phyloP scores from a whole-genome alignment of 1,140 invertebrate species.

The Lepeophtheirus salmonis region DNA sequence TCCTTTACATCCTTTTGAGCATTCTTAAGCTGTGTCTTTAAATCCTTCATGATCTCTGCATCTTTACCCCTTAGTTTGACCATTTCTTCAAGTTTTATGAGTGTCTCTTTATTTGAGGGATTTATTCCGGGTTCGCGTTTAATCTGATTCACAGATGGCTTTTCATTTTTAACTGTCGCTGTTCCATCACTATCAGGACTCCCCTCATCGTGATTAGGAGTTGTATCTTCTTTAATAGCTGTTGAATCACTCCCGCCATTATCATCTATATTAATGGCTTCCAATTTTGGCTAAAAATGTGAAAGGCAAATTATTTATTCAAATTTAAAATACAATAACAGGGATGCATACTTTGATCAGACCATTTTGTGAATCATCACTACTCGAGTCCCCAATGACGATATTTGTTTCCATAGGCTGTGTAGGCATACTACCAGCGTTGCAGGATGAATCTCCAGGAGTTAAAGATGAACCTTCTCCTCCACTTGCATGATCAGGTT shows the following conservation, averaged over 20 bases:
- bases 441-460: neutral
- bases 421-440: neutral
- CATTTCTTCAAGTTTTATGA: conserved; percentile 17
- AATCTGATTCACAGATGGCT: no score
- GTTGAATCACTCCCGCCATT: neutral
- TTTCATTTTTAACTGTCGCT: no score
- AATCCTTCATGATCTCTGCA: conserved; percentile 22
- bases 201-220: no score
- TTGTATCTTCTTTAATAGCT: no score
- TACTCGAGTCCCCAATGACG: neutral
- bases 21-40: conserved; percentile 34
- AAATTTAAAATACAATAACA: conserved; percentile 5
- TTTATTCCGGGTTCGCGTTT: neutral
- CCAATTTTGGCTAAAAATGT: neutral
- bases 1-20: conserved; percentile 75
- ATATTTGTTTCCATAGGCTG: neutral
- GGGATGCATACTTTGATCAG: neutral
- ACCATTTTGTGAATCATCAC: conserved; percentile 29
- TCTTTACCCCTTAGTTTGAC: conserved; percentile 20
- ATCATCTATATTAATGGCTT: neutral
- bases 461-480: neutral
- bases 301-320: no score
- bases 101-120: conserved; percentile 8
- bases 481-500: conserved; percentile 9
- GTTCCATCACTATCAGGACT: no score